A percentile compares a stretch with the other conserved stretches of the same genome.
Evolutionary conservation across 1,140 invertebrate species (phyloP).

Genomic region (Sycophila sp.): DNA sequence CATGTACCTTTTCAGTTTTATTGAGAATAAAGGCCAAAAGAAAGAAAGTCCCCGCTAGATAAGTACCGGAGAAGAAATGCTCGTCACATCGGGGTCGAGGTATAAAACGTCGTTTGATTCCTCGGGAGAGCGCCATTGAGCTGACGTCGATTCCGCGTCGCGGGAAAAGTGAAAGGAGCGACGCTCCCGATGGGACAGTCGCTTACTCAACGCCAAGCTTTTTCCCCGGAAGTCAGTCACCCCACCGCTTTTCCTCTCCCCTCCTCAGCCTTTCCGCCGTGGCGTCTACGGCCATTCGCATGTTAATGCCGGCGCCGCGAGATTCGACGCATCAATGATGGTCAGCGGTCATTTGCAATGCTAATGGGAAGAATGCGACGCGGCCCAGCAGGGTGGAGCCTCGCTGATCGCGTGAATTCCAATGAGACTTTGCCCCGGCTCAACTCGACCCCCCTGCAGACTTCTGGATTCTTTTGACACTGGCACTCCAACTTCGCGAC

Average conservation of each 20-base stretch:
- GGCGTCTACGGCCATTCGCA: constrained; percentile 46
- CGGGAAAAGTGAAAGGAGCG: not conserved
- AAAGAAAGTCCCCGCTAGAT: no score
- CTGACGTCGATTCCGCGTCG: not conserved
- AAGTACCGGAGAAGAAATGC: no score
- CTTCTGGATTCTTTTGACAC: not conserved
- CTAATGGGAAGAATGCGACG: constrained; percentile 39
- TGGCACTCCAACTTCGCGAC: no score
- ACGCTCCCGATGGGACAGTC: constrained; percentile 41
- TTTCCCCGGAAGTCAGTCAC: constrained; percentile 12
- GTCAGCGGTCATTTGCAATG: constrained; percentile 48
- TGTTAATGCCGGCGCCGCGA: no score
- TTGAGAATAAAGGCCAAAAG: no score
- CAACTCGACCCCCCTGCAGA: no score
- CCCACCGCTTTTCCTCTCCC: not conserved
- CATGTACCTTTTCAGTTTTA: no score
- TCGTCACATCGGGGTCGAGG: no score
- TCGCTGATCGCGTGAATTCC: not conserved
- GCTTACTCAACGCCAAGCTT: constrained; percentile 36
- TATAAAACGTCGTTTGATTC: no score
- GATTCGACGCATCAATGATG: constrained; percentile 40
- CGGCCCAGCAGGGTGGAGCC: not conserved
- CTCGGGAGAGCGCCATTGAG: not conserved
- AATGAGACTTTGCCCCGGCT: no score
- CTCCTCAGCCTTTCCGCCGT: not conserved